Evolutionary conservation across 2,888 invertebrate species (phyloP).

Genomic region (Aphrophora alni): DNA sequence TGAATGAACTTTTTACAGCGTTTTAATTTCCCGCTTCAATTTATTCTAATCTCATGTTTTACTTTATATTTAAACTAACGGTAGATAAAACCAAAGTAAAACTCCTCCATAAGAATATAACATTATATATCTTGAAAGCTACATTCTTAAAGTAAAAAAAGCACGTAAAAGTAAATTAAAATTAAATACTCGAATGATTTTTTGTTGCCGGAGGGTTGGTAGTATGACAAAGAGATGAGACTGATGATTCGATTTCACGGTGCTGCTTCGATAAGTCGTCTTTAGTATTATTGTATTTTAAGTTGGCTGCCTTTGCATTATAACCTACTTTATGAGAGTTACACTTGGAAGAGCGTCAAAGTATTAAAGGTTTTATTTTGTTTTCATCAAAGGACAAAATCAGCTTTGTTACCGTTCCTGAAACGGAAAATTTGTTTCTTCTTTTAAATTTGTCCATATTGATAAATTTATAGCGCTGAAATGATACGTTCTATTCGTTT

Average conservation of each 20-base stretch:
- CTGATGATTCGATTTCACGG: background rate
- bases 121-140: background rate
- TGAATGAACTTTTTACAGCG: too few relatives aligned
- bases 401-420: background rate
- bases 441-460: too few relatives aligned
- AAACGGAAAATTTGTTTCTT: background rate
- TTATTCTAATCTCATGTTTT: too few relatives aligned
- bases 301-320: background rate
- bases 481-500: too few relatives aligned
- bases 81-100: too few relatives aligned
- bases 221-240: background rate
- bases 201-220: background rate
- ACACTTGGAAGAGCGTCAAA: background rate
- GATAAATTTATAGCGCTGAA: too few relatives aligned
- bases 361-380: background rate
- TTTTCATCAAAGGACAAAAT: background rate
- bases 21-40: too few relatives aligned
- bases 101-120: too few relatives aligned
- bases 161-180: background rate
- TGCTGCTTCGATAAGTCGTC: background rate
- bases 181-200: conserved; percentile 2
- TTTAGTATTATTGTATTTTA: background rate
- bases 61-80: too few relatives aligned
- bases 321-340: background rate
- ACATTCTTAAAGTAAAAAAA: background rate